These are phyloP conservation scores for Xiphias gladius DNA, from an alignment of 2,113 vertebrate species.

Conservation along the genomic window DNA sequence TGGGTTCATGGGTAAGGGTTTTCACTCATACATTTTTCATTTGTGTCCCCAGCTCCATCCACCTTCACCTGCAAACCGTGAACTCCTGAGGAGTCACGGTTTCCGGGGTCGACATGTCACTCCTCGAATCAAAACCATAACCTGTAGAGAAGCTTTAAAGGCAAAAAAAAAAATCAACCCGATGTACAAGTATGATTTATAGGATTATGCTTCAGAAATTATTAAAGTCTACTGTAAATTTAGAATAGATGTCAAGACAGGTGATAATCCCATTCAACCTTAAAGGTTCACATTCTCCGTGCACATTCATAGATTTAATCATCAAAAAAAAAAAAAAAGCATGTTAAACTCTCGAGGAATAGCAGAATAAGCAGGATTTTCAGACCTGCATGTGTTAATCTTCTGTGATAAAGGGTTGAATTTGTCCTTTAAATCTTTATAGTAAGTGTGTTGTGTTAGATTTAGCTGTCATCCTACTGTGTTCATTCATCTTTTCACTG, in stretches of 20 bases:
- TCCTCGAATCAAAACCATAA: not conserved
- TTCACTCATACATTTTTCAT: constrained; percentile 46
- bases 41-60: constrained; percentile 2
- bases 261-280: constrained; percentile 19
- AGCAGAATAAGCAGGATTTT: not conserved
- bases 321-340: not conserved
- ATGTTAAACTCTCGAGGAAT: not conserved
- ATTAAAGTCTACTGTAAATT: not conserved
- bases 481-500: constrained; percentile 17
- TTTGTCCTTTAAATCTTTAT: constrained; percentile 63
- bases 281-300: not conserved
- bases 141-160: constrained; percentile 60
- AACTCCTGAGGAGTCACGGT: constrained; percentile 2
- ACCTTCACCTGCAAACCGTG: constrained; percentile 14
- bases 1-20: constrained; percentile 87
- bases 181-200: constrained; percentile 7
- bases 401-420: constrained; percentile 48
- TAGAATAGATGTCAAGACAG: not conserved
- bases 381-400: not conserved
- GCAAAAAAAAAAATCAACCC: constrained; percentile 58
- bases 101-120: constrained; percentile 2
- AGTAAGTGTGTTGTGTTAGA: constrained; percentile 36
- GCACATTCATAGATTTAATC: constrained; percentile 18
- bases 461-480: constrained; percentile 2
- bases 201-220: constrained; percentile 13